These are phyloP conservation scores for Eupithecia pulchellata DNA, from an alignment of 2,888 invertebrate species.

Conservation along the genomic window DNA sequence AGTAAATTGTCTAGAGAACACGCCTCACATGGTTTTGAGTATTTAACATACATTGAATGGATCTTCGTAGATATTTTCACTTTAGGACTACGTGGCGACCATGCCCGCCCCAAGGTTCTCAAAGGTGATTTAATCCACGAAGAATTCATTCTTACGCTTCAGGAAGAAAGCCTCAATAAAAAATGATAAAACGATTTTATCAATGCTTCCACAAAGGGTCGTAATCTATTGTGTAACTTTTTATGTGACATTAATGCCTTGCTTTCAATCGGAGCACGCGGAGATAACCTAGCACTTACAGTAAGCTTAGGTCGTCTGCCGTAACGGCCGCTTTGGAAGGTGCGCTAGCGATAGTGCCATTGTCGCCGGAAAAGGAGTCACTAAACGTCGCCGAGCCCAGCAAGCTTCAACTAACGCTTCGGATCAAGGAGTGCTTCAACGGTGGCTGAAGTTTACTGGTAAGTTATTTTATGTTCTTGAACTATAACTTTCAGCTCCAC, in stretches of 20 bases:
- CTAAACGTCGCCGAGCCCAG: slow-evolving; percentile 80
- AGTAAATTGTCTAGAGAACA: slow-evolving; percentile 61
- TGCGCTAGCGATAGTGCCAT: slow-evolving; percentile 76
- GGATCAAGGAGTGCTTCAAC: slow-evolving; percentile 81
- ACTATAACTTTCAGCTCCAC: slow-evolving; percentile 77
- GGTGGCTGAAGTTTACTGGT: slow-evolving; percentile 73
- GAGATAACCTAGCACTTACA: slow-evolving; percentile 85
- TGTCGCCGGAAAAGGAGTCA: slow-evolving; percentile 76
- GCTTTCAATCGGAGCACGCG: slow-evolving; percentile 84
- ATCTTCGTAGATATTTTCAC: slow-evolving; percentile 65
- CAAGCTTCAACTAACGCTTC: slow-evolving; percentile 85
- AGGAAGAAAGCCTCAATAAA: slow-evolving; percentile 68
- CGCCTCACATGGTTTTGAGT: slow-evolving; percentile 73
- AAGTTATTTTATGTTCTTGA: slow-evolving; percentile 70
- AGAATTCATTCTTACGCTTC: slow-evolving; percentile 71
- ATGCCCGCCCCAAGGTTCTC: slow-evolving; percentile 74
- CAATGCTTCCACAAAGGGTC: slow-evolving; percentile 77
- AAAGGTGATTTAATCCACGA: slow-evolving; percentile 60
- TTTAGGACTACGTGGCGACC: slow-evolving; percentile 72
- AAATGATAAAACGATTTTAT: slow-evolving; percentile 59
- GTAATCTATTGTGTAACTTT: slow-evolving; percentile 75
- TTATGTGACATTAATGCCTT: slow-evolving; percentile 83
- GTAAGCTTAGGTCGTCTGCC: slow-evolving; percentile 82
- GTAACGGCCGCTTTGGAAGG: slow-evolving; percentile 79
- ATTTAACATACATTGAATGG: slow-evolving; percentile 71